A percentile compares a stretch with the other conserved stretches of the same genome.
phyloP scores from a whole-genome alignment of 2,888 invertebrate species.

The Plebejus anna region DNA sequence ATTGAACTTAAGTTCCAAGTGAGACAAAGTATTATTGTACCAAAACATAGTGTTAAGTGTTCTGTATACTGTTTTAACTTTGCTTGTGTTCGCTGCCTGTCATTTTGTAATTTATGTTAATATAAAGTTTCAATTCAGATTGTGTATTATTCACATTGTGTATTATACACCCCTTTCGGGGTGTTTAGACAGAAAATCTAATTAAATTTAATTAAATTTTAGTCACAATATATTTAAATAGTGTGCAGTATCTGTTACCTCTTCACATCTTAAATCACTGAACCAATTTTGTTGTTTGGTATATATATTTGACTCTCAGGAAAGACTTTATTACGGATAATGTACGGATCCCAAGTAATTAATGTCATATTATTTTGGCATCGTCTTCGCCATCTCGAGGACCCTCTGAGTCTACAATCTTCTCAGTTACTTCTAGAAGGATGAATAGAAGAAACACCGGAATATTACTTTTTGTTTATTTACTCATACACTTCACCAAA shows the following conservation, averaged over 20 bases:
- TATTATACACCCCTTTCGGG: too few relatives aligned
- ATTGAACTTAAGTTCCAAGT: not conserved
- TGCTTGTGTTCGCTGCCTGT: slow-evolving; percentile 1
- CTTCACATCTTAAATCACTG: too few relatives aligned
- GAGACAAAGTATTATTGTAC: slow-evolving; percentile 18
- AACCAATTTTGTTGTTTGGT: too few relatives aligned
- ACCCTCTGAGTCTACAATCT: not conserved
- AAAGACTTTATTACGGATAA: too few relatives aligned
- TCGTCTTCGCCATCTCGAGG: too few relatives aligned
- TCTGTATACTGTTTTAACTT: not conserved
- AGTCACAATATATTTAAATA: not conserved
- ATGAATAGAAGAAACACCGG: not conserved
- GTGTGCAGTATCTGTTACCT: too few relatives aligned
- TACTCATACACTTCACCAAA: slow-evolving; percentile 67
- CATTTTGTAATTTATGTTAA: slow-evolving; percentile 6
- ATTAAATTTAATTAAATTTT: too few relatives aligned
- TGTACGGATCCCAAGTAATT: too few relatives aligned
- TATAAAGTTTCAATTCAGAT: not conserved
- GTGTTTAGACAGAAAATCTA: too few relatives aligned
- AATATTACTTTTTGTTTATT: slow-evolving; percentile 61
- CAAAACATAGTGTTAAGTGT: slow-evolving; percentile 8
- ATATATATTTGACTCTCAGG: too few relatives aligned
- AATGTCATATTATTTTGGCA: too few relatives aligned
- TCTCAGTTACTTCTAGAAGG: not conserved
- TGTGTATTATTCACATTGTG: too few relatives aligned